Evolutionary conservation across 2,113 vertebrate species (phyloP).

Genomic region (Percina caprodes): DNA sequence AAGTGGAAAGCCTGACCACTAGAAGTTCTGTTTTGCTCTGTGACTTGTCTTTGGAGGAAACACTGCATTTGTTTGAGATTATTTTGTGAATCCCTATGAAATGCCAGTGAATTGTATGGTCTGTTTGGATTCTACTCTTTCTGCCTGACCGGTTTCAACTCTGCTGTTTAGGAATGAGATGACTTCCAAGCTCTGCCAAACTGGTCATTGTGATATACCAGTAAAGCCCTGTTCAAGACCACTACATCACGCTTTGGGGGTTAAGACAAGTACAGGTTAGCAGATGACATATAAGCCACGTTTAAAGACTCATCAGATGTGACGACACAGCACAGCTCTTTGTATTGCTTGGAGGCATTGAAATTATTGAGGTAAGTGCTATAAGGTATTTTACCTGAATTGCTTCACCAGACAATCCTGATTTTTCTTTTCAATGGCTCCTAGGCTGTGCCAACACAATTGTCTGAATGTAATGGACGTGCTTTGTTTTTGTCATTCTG

Average conservation of each 20-base stretch:
- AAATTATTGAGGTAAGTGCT: not conserved
- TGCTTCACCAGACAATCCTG: not conserved
- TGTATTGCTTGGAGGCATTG: not conserved
- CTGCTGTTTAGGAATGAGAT: not conserved
- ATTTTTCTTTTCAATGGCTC: not conserved
- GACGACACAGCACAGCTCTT: not conserved
- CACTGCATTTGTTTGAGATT: slow-evolving; percentile 11
- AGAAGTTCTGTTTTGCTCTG: not conserved
- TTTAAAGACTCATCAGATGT: not conserved
- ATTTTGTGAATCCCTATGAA: slow-evolving; percentile 8
- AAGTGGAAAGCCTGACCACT: slow-evolving; percentile 12
- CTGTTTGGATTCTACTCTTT: not conserved
- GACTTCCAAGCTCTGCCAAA: not conserved
- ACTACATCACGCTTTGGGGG: not conserved
- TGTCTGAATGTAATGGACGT: not conserved
- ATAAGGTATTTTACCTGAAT: not conserved
- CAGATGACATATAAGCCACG: not conserved
- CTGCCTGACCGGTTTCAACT: not conserved
- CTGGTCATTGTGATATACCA: not conserved
- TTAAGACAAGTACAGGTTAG: not conserved
- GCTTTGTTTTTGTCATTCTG: not conserved
- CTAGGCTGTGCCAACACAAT: not conserved
- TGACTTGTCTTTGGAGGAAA: slow-evolving; percentile 30
- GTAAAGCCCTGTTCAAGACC: not conserved
- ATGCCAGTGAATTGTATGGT: not conserved